These are phyloP conservation scores for Capricornis sumatraensis DNA, from an alignment of 2,113 vertebrate species.

Conservation along the genomic window DNA sequence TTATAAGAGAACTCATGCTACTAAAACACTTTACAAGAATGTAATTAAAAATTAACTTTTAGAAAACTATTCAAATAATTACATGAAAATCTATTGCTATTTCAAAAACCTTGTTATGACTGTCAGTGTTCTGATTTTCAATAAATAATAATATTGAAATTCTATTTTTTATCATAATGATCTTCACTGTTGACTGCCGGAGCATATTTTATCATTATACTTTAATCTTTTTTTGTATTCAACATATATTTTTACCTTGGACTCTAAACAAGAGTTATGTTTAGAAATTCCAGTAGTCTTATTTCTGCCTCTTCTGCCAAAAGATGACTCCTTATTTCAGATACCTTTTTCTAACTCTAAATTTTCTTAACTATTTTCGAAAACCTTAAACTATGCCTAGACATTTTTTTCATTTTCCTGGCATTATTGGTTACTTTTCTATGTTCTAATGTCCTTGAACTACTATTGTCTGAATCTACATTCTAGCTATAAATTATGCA, in stretches of 20 bases:
- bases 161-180: not conserved
- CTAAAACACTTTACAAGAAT: conserved; percentile 24
- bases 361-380: not conserved
- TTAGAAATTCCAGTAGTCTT: not conserved
- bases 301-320: not conserved
- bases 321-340: not conserved
- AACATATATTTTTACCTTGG: not conserved
- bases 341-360: not conserved
- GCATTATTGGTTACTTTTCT: not conserved
- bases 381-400: not conserved
- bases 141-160: not conserved
- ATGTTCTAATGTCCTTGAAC: not conserved
- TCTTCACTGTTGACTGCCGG: not conserved
- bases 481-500: not conserved
- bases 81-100: not conserved
- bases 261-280: not conserved
- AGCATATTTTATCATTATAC: not conserved
- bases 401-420: not conserved
- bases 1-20: not conserved
- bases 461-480: not conserved
- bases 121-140: not conserved
- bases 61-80: not conserved
- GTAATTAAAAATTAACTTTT: conserved; percentile 22
- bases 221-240: not conserved
- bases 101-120: not conserved